Evolutionary conservation across 2,797 vertebrate species (phyloP).

Genomic region (Menidia menidia): DNA sequence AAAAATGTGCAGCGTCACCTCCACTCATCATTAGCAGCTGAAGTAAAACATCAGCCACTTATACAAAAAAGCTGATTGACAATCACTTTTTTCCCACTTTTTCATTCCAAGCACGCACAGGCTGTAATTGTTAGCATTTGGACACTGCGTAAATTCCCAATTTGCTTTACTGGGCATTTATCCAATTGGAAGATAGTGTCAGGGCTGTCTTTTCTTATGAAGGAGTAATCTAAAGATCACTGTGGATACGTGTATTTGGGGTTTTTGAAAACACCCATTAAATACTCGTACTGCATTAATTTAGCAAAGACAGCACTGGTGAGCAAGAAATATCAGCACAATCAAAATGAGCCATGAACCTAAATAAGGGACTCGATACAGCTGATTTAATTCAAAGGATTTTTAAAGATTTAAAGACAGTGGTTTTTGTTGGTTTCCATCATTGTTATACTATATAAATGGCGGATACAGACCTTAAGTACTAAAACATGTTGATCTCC

Average conservation of each 20-base stretch:
- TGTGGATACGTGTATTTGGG: not conserved
- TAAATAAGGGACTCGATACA: constrained; percentile 21
- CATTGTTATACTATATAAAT: constrained; percentile 14
- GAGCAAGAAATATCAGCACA: constrained; percentile 19
- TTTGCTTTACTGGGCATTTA: constrained; percentile 19
- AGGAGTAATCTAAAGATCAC: constrained; percentile 9
- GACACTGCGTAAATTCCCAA: constrained; percentile 58
- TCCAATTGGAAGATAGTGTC: constrained; percentile 3
- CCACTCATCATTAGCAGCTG: constrained; percentile 78
- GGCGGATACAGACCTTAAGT: constrained; percentile 17
- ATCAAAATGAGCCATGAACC: constrained; percentile 17
- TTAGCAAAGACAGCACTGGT: constrained; percentile 11
- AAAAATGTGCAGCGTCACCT: constrained; percentile 60
- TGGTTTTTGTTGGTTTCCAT: constrained; percentile 8
- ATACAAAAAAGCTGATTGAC: constrained; percentile 77
- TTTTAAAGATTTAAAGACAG: not conserved
- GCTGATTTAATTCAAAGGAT: not conserved
- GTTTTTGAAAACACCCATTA: constrained; percentile 43
- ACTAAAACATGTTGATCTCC: constrained; percentile 20
- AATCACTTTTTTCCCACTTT: constrained; percentile 67
- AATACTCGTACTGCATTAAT: constrained; percentile 35
- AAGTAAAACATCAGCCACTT: constrained; percentile 71
- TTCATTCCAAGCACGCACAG: constrained; percentile 58
- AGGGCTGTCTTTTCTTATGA: constrained; percentile 13
- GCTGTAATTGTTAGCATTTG: constrained; percentile 51